Evolutionary conservation across 2,113 vertebrate genomes (phyloP).

Genomic region (Eurystomus gularis): DNA sequence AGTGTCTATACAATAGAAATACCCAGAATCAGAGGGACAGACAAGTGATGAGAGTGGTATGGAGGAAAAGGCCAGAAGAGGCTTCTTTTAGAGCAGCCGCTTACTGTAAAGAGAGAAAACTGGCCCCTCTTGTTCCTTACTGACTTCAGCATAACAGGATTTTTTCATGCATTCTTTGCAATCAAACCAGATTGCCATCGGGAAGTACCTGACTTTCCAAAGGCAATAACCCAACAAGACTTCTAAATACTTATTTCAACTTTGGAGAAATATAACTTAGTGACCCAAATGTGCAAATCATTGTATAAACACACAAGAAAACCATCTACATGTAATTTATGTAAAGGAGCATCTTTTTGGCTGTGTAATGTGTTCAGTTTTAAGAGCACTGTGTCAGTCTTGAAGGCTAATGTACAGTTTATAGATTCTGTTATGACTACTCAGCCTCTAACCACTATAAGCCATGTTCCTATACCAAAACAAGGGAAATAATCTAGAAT

Average conservation of each 20-base stretch:
- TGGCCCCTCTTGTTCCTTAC: not conserved
- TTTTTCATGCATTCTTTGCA: not conserved
- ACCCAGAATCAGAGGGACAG: not conserved
- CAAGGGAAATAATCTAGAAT: not conserved
- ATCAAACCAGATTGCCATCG: not conserved
- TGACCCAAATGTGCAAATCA: not conserved
- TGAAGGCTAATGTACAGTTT: not conserved
- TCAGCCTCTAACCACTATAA: not conserved
- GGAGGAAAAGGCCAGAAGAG: not conserved
- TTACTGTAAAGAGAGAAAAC: not conserved
- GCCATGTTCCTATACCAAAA: not conserved
- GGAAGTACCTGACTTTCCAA: not conserved
- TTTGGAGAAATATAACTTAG: not conserved
- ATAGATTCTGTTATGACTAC: not conserved
- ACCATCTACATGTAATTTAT: not conserved
- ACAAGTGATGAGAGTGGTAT: fast-evolving
- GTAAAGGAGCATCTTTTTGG: not conserved
- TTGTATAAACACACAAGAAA: not conserved
- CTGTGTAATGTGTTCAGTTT: not conserved
- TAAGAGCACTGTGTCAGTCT: not conserved
- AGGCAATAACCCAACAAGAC: not conserved
- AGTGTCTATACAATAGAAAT: not conserved
- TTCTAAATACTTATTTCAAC: not conserved
- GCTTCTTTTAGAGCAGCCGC: not conserved
- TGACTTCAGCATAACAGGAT: not conserved